Evolutionary conservation across 2,113 vertebrate species (phyloP), one percentile per base, ranked within the genome.

Genomic region (Mirza zaza): DNA sequence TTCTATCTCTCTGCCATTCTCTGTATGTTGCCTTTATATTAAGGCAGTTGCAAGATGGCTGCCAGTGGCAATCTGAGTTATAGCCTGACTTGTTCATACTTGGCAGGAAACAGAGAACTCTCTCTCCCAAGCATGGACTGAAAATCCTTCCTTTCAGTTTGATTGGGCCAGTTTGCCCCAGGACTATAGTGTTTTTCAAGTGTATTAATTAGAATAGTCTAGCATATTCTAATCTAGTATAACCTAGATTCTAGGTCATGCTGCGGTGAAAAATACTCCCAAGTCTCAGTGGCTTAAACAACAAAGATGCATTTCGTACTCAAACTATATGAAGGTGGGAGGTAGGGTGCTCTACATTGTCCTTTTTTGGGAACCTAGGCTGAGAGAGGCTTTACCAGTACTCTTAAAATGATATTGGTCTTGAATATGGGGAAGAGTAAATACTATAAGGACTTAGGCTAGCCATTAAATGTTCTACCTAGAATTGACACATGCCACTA

Each of bases 221-320:
- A 81, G 13, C 10, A 92, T 65, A 48, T 75, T 45, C 42, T 48
- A 76, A 21, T 76, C 68, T 70, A 75, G 55, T 3, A 95, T 86
- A 94, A 89, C 9, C 25, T 85, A 87, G 39, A 82, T 85, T 94
- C 59, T 84, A 92, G 82, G 61, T 95, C 45, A 88, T 39, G 81
- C 14, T 34, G 15, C 42, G 67, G 20, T 86, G 39, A 68, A 94
- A 70, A 95, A 87, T 55, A n/a, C 13, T 27, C 12, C 25, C 36
- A 90, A 85, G 87, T 80, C 67, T 94, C 45, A 92, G 82, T 83
- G 86, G 27, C 32, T 93, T 97, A 68, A 88, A 73, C 14, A 71
- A 92, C 17, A 63, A 91, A 87, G 34, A 32, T 85, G 10, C 85
- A 70, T 79, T 71, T 83, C 63, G 88, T 84, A 76, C 32, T 91